phyloP scores from a whole-genome alignment of 2,113 vertebrate species.

The Pimephales promelas region DNA sequence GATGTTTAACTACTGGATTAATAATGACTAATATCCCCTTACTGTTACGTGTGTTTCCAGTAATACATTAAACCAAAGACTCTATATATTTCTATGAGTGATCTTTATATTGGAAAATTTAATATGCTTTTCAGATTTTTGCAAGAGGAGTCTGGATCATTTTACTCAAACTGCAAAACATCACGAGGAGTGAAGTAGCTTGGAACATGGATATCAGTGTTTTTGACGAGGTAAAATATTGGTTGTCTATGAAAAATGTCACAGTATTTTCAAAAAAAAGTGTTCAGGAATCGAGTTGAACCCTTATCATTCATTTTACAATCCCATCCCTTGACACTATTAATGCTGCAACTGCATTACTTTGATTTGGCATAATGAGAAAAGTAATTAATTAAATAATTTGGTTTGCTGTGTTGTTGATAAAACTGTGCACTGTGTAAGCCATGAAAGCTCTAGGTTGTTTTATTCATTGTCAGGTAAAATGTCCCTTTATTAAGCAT shows the following conservation, averaged over 20 bases:
- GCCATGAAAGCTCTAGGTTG: not conserved
- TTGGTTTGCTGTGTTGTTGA: constrained; percentile 12
- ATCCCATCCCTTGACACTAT: not conserved
- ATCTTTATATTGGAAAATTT: no score
- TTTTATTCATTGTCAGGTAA: not conserved
- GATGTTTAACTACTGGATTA: no score
- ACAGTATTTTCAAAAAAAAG: no score
- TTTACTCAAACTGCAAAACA: not conserved
- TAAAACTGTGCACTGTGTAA: not conserved
- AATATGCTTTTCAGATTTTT: no score
- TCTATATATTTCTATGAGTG: no score
- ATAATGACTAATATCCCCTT: no score
- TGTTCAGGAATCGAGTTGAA: not conserved
- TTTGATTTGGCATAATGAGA: not conserved
- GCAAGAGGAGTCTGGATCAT: not conserved
- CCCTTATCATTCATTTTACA: not conserved
- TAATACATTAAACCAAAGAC: no score
- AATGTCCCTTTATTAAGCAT: not conserved
- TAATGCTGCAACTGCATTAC: not conserved
- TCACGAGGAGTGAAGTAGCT: not conserved
- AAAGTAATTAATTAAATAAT: not conserved
- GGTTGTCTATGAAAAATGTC: not conserved
- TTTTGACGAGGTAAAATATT: not conserved
- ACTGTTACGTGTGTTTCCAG: no score
- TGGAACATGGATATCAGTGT: not conserved